Evolutionary conservation across 2,797 vertebrate genomes (phyloP), one percentile per base, ranked within the genome.

Genomic region (Lerista edwardsae): DNA sequence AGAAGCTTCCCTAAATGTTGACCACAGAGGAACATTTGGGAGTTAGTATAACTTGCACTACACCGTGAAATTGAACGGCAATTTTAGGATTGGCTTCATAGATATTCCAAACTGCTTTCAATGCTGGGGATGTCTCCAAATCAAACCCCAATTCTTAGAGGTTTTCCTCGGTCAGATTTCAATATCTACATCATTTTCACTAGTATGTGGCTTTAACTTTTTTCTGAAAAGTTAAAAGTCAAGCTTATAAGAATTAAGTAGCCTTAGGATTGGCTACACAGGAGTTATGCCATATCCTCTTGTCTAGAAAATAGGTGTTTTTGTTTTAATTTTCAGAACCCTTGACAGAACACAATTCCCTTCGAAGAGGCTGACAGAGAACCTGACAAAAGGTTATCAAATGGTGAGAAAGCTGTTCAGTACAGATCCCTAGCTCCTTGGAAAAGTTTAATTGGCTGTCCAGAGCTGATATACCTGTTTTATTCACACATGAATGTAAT

Each of bases 111-210:
- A 55, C 8, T 14, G 36, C 74, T 68, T 83, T 79, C 75, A 68
- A 79, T 51, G 47, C 69, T 29, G 34, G n/a, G 19, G 75, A 79
- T 11, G 31, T 78, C 47, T 79, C 36, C 62, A 74, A 87, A 74
- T 74, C 59, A 79, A 79, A 73, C 47, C n/a, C n/a, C 36, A 75
- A 74, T 80, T 75, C 75, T 23, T 69, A n/a, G 34, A 69, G 19
- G 64, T 68, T 83, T 69, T 74, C 36, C 59, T 73, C 84, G 75
- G 64, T 74, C 64, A 69, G 6, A 80, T 31, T 79, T 79, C 76
- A 80, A 75, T 75, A 61, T 75, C 44, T 39, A 47, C 51, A 62
- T 15, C 23, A 39, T 75, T 27, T 75, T 47, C 55, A 75, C n/a
- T 61, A 59, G 62, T 55, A n/a, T 39, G 5, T 47, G 44, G 72